Base-by-base conservation (phyloP, 2,888 invertebrate genomes). In the Sclerodermus sp. region DNA sequence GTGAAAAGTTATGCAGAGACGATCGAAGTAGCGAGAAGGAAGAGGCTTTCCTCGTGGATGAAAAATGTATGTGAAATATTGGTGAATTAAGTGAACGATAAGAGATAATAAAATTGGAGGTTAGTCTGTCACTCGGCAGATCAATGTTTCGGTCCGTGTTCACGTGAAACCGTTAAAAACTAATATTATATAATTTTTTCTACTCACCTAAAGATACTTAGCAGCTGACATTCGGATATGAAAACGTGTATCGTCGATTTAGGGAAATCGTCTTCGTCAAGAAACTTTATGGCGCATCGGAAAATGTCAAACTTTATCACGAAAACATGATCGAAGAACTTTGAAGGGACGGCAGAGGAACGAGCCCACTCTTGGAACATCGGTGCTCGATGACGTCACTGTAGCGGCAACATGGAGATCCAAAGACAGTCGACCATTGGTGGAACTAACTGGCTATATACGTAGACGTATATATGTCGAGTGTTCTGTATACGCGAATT, bases 361-460 rank as follows among this genome's bases (percentile, higher is more conserved):
- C 52, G 53, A 55, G 49, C 53, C 53, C 61, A 58, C 64, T 61
- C 23, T 54, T 54, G 61, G 49, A 65, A 66, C 67, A 70, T 69
- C 67, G 67, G 23, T 23, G 23, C 23, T 64, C 60, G 58, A 68
- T 71, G 71, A 71, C 71, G 71, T 71, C 71, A 72, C 63, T 59
- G 53, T 56, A 64, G 65, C 67, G 64, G 67, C 68, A 67, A 71
- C 68, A 71, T 71, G 70, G 71, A 68, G 62, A 60, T 68, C 53
- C 49, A 53, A 12, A 4, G 12, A 34, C 34, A 34, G 23, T 8
- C 34, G 4, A 10, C 34, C n/a, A 34, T 14, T 34, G 34, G 14
- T 34, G 5, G 34, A 14, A n/a, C n/a, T n/a, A n/a, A n/a, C n/a
- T n/a, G n/a, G n/a, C n/a, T n/a, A n/a, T n/a, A n/a, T n/a, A n/a